These are phyloP conservation scores for Rhinichthys klamathensis DNA, from an alignment of 2,113 vertebrate genomes.

Conservation along the genomic window DNA sequence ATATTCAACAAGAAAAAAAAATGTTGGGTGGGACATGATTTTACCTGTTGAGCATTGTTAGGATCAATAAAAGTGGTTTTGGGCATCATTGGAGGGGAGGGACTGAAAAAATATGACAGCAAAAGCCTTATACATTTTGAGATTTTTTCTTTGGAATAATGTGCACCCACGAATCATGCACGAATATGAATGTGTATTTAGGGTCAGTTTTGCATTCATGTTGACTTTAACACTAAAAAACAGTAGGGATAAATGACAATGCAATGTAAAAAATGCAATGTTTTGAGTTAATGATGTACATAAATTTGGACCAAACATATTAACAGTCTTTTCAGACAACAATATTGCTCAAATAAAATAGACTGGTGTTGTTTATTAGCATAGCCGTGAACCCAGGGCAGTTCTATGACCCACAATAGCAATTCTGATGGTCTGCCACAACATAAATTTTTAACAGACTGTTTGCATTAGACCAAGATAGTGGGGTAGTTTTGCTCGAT, in stretches of 20 bases:
- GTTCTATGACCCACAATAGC: constrained; percentile 43
- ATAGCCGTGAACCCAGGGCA: constrained; percentile 28
- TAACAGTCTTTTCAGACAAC: constrained; percentile 39
- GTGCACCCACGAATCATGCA: not conserved
- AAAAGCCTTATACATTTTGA: not conserved
- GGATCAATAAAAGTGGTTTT: not conserved
- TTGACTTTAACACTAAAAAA: not conserved
- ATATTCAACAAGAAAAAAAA: not conserved
- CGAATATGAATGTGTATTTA: not conserved
- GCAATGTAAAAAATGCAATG: not conserved
- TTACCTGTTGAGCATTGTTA: not conserved
- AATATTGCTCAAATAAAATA: constrained; percentile 33
- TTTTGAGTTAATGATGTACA: not conserved
- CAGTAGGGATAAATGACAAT: constrained; percentile 3
- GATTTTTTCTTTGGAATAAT: not conserved
- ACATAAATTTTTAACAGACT: constrained; percentile 28
- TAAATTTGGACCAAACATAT: constrained; percentile 6
- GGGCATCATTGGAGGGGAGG: not conserved
- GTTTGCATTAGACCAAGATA: constrained; percentile 37
- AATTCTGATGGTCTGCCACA: constrained; percentile 47
- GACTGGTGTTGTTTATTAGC: constrained; percentile 39
- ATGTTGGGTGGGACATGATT: not conserved
- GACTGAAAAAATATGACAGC: not conserved
- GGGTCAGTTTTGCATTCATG: not conserved
- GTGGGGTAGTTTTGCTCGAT: constrained; percentile 31